Conservation (phyloP, 2,113 vertebrate genomes). For the Grantiella picta region DNA sequence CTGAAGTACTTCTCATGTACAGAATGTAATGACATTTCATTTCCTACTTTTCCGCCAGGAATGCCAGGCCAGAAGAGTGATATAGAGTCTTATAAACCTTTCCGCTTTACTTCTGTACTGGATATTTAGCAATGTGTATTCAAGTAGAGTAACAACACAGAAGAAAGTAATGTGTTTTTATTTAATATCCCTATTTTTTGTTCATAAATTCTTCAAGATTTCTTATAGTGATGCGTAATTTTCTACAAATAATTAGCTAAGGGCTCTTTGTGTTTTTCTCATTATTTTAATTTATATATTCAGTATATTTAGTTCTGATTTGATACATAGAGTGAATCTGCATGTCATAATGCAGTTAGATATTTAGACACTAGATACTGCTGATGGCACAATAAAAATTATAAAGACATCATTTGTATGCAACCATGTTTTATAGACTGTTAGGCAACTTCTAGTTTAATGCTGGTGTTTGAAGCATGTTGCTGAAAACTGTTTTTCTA, state of each 20-base stretch:
- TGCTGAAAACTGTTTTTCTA: background rate
- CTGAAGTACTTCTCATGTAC: background rate
- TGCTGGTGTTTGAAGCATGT: background rate
- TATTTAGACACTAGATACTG: background rate
- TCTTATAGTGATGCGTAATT: background rate
- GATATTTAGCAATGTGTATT: background rate
- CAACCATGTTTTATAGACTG: background rate
- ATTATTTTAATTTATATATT: background rate
- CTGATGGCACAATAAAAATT: background rate
- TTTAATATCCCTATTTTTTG: background rate
- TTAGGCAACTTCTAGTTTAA: background rate
- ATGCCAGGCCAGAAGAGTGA: background rate
- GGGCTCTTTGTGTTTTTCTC: background rate
- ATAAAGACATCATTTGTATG: background rate
- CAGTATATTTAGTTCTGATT: background rate
- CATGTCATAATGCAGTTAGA: background rate
- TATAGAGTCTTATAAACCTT: background rate
- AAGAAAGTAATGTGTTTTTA: background rate
- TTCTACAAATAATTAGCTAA: background rate
- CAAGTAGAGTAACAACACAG: background rate
- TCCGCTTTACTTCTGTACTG: background rate
- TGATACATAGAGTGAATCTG: background rate
- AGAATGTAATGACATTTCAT: constrained; percentile 10
- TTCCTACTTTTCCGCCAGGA: constrained; percentile 29
- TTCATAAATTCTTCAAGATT: background rate